Base-by-base conservation (phyloP, 2,888 invertebrate species). In the Aleiodes testaceus region DNA sequence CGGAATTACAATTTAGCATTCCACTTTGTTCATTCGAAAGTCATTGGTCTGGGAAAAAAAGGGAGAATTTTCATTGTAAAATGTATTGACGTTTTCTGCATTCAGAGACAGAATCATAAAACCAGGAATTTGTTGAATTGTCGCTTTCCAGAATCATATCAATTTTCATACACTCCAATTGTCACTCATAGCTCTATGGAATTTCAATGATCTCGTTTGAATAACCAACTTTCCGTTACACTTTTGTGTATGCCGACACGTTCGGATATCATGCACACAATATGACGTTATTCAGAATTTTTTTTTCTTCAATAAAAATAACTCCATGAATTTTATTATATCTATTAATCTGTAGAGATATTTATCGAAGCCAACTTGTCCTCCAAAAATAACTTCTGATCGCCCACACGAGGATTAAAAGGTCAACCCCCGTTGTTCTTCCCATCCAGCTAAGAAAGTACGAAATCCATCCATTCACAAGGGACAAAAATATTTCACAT, bases 141-240 rank as follows among this genome's bases (percentile, higher is more conserved):
- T 52, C 52, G 16, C 42, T 52, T 69, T 69, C 52, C 69, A 52
- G 22, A 61, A 22, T 63, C 52, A 26, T 52, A 63, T 69, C 61
- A 50, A 63, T 30, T 52, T 30, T 47, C 49, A 61, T 66, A 66
- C 53, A 59, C 36, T 26, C 53, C n/a, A 53, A 53, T 53, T 53
- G 53, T 53, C 53, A 26, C 53, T 53, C 53, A 53, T 30, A 53
- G 9, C 26, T 5, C 53, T n/a, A 4, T 12, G n/a, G 26, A 53
- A 53, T 53, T 53, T 26, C 26, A 26, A 53, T 53, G n/a, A 53
- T 30, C 26, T 26, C n/a, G 36, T 22, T 12, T 53, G 53, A 53
- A 53, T 53, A 53, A 12, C 12, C 26, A n/a, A 53, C 26, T 26
- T 53, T 53, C 53, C 14, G 26, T 26, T 53, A 22, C 53, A 53